These are phyloP conservation scores for Petrocephalus zakoni DNA, from an alignment of 2,113 vertebrate species.

Conservation along the genomic window DNA sequence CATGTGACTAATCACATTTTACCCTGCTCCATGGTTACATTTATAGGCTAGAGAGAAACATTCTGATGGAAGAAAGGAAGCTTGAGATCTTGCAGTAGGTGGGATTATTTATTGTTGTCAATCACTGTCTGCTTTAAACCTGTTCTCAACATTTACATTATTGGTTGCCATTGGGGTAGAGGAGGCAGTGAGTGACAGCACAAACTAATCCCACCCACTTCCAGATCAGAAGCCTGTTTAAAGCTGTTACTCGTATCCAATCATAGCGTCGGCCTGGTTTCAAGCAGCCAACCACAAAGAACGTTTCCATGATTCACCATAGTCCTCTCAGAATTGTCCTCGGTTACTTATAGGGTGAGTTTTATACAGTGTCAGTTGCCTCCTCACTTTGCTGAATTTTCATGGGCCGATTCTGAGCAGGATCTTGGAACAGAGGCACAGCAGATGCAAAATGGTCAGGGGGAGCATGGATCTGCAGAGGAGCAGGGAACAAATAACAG, in stretches of 20 bases:
- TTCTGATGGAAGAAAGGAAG: not conserved
- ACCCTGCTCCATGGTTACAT: not conserved
- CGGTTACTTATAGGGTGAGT: not conserved
- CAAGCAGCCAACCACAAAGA: not conserved
- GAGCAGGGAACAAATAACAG: not conserved
- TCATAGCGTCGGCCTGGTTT: not conserved
- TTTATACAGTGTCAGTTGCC: not conserved
- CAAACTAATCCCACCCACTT: not conserved
- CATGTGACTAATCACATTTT: not conserved
- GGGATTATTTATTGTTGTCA: not conserved
- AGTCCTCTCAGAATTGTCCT: not conserved
- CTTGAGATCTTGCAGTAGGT: not conserved
- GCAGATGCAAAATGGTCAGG: not conserved
- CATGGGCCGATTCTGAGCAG: not conserved
- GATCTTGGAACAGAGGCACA: not conserved
- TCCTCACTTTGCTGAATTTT: not conserved
- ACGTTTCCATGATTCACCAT: not conserved
- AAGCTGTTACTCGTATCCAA: not conserved
- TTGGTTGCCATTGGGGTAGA: not conserved
- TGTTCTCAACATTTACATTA: not conserved
- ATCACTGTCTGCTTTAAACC: not conserved
- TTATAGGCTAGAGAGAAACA: not conserved
- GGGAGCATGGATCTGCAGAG: not conserved
- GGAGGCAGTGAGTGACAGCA: not conserved
- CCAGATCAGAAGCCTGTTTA: not conserved